These are phyloP conservation scores for Cheumatopsyche charites DNA, from an alignment of 1,140 invertebrate species.

Conservation along the genomic window DNA sequence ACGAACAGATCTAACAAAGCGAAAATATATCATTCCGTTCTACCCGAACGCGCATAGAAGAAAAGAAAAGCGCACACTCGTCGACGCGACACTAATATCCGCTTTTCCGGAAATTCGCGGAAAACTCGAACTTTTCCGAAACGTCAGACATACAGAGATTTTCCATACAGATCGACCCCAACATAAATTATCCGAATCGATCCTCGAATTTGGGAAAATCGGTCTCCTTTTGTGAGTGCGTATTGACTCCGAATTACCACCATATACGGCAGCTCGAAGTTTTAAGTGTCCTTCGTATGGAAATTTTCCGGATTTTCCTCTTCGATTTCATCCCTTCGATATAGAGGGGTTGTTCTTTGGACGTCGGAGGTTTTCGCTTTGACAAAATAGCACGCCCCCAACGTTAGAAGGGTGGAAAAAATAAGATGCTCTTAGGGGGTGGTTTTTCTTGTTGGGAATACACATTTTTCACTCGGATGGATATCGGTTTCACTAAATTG, in stretches of 20 bases:
- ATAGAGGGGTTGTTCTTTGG: too few species aligned
- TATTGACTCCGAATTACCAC: conserved; percentile 13
- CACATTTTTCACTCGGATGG: conserved; percentile 22
- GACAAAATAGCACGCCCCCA: conserved; percentile 11
- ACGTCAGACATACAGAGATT: neutral
- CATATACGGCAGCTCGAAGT: neutral
- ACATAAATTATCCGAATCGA: conserved; percentile 1
- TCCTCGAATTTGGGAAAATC: neutral
- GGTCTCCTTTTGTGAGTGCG: neutral
- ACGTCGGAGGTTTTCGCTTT: conserved; percentile 7
- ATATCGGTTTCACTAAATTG: conserved; percentile 33
- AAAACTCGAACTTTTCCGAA: neutral
- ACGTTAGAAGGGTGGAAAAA: neutral
- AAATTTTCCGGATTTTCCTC: neutral
- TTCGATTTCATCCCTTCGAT: too few species aligned
- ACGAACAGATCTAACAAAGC: conserved; percentile 20
- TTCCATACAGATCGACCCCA: neutral
- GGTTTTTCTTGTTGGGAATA: conserved; percentile 26
- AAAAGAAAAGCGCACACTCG: neutral
- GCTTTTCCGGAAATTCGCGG: conserved; percentile 4
- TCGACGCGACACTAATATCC: conserved; percentile 14
- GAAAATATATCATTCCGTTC: conserved; percentile 29
- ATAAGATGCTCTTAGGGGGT: conserved; percentile 21
- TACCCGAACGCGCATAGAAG: conserved; percentile 8
- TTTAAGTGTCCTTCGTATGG: conserved; percentile 19